Conservation (phyloP, 2,113 vertebrate species). For the Vidua chalybeata region DNA sequence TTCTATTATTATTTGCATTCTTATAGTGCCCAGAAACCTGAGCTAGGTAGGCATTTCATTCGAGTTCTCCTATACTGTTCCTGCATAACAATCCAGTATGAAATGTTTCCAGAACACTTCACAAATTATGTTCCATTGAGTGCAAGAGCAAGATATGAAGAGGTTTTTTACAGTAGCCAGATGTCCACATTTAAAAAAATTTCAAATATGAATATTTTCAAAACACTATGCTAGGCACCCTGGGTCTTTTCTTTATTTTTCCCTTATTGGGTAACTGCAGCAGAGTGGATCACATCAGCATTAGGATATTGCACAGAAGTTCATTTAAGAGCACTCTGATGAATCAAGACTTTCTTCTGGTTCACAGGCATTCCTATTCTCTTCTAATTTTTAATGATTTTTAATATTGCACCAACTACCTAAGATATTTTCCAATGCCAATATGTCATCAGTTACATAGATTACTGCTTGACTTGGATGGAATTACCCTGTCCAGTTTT, state of each 20-base stretch:
- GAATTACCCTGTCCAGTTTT: background rate
- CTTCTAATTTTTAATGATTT: background rate
- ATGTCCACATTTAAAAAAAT: background rate
- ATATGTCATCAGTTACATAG: background rate
- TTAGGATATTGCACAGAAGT: background rate
- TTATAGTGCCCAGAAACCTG: background rate
- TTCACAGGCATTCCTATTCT: background rate
- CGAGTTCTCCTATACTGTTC: background rate
- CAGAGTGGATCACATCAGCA: background rate
- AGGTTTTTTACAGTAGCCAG: background rate
- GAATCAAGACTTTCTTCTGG: background rate
- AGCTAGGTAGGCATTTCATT: background rate
- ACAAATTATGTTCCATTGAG: background rate
- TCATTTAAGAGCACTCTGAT: background rate
- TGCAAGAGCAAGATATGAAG: background rate
- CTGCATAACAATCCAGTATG: background rate
- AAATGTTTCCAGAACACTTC: background rate
- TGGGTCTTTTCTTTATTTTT: background rate
- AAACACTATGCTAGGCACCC: fast-evolving
- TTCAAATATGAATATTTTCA: background rate
- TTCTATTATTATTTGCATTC: background rate
- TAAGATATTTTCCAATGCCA: background rate
- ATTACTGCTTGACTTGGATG: background rate
- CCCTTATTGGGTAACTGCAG: background rate
- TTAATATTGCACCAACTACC: background rate